These are phyloP conservation scores for Drosophila engyochracea DNA, from an alignment of 2,888 invertebrate genomes.

Conservation along the genomic window DNA sequence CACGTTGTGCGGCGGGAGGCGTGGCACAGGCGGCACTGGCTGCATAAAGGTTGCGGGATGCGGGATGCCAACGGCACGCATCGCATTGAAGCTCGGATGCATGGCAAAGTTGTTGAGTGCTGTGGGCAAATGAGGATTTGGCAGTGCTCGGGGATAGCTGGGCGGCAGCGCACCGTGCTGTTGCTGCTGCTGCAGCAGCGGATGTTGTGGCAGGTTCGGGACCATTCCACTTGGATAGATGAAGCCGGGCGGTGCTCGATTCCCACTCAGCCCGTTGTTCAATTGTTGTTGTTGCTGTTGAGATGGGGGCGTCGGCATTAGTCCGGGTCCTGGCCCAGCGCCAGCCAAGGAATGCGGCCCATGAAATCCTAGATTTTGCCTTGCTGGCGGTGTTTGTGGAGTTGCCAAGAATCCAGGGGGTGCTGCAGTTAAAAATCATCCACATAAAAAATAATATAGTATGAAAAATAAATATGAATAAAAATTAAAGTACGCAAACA, in stretches of 20 bases:
- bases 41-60: constrained; percentile 76
- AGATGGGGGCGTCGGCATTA: constrained; percentile 65
- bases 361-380: constrained; percentile 69
- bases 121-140: constrained; percentile 83
- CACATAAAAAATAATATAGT: neutral
- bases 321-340: constrained; percentile 30
- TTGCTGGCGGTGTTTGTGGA: constrained; percentile 70
- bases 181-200: constrained; percentile 74
- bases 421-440: constrained; percentile 49
- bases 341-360: constrained; percentile 53
- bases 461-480: neutral
- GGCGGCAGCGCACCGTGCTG: constrained; percentile 64
- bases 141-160: constrained; percentile 81
- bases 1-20: constrained; percentile 83
- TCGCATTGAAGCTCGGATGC: constrained; percentile 85
- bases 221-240: constrained; percentile 75
- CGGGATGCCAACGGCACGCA: constrained; percentile 81
- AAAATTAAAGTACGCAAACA: neutral
- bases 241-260: constrained; percentile 83
- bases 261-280: constrained; percentile 67
- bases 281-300: constrained; percentile 53
- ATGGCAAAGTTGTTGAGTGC: constrained; percentile 85
- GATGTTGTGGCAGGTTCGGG: constrained; percentile 79
- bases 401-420: constrained; percentile 75
- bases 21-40: constrained; percentile 78